Evolutionary conservation across 2,113 vertebrate genomes (phyloP).

Genomic region (Alces alces): DNA sequence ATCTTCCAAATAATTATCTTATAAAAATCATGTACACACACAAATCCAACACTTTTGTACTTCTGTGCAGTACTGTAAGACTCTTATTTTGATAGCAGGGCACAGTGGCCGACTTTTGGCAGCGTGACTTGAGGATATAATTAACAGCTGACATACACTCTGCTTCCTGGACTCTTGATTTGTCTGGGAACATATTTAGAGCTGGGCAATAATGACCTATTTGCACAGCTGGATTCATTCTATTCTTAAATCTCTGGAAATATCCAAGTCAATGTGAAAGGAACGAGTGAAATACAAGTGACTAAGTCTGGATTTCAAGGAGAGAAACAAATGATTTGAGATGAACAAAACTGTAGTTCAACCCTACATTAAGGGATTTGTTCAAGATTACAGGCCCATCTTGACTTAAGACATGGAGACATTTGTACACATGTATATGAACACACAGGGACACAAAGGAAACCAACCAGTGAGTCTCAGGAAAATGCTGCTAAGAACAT

Average conservation of each 20-base stretch:
- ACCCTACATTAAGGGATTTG: not conserved
- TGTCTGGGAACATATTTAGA: slow-evolving; percentile 25
- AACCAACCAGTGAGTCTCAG: not conserved
- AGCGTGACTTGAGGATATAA: slow-evolving; percentile 1
- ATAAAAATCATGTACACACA: not conserved
- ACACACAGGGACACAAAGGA: not conserved
- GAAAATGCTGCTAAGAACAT: not conserved
- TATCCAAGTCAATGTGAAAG: not conserved
- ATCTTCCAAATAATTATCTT: slow-evolving; percentile 7
- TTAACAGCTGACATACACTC: slow-evolving; percentile 7
- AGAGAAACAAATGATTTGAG: slow-evolving; percentile 24
- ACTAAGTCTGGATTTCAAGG: not conserved
- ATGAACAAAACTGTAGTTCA: not conserved
- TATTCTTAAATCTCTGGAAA: slow-evolving; percentile 41
- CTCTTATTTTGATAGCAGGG: slow-evolving; percentile 52
- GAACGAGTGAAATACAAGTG: not conserved
- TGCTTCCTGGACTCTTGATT: not conserved
- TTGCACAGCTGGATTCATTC: not conserved
- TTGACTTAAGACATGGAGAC: not conserved
- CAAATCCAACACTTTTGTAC: not conserved
- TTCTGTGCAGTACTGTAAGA: not conserved
- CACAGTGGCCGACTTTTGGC: not conserved
- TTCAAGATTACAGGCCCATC: not conserved
- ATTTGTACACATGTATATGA: not conserved
- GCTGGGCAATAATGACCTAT: slow-evolving; percentile 14